A percentile compares a stretch with the other conserved stretches of the same genome.
Conservation (phyloP, 1,140 invertebrate genomes). For the Diabrotica undecimpunctata region DNA sequence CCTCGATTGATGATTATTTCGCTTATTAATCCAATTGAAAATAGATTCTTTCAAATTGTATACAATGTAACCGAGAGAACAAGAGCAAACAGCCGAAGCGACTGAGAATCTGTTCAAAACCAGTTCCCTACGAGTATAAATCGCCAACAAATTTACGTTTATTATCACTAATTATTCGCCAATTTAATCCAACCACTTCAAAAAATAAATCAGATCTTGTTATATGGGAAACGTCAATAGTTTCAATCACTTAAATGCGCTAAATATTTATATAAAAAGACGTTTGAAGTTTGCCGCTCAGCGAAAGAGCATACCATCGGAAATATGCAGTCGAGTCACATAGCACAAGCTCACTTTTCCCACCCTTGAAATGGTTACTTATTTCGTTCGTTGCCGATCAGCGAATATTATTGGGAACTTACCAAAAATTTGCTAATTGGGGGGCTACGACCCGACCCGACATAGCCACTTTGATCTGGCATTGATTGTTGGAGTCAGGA, state of each 20-base stretch:
- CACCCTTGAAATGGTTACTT: slow-evolving; percentile 17
- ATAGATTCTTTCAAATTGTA: too few species aligned
- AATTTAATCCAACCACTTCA: slow-evolving; percentile 12
- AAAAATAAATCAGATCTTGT: slow-evolving; percentile 25
- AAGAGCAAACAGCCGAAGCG: neutral
- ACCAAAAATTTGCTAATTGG: slow-evolving; percentile 19
- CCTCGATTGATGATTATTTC: too few species aligned
- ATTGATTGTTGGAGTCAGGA: too few species aligned
- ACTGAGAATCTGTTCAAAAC: neutral
- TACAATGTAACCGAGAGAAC: too few species aligned
- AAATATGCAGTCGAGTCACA: slow-evolving; percentile 19
- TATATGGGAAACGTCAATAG: slow-evolving; percentile 23
- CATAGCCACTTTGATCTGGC: neutral
- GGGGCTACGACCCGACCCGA: slow-evolving; percentile 7
- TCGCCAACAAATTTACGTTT: slow-evolving; percentile 22
- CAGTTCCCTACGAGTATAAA: slow-evolving; percentile 12
- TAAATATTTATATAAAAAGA: slow-evolving; percentile 20
- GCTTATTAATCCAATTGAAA: too few species aligned
- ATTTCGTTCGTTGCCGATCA: slow-evolving; percentile 9
- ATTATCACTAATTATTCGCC: slow-evolving; percentile 23
- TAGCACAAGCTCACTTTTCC: slow-evolving; percentile 13
- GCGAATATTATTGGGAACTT: slow-evolving; percentile 18
- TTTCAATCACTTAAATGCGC: slow-evolving; percentile 20
- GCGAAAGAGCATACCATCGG: slow-evolving; percentile 9
- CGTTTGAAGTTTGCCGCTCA: slow-evolving; percentile 17